Evolutionary conservation across 2,113 vertebrate species (phyloP), one percentile per base, ranked within the genome.

Genomic region (Vimba vimba): DNA sequence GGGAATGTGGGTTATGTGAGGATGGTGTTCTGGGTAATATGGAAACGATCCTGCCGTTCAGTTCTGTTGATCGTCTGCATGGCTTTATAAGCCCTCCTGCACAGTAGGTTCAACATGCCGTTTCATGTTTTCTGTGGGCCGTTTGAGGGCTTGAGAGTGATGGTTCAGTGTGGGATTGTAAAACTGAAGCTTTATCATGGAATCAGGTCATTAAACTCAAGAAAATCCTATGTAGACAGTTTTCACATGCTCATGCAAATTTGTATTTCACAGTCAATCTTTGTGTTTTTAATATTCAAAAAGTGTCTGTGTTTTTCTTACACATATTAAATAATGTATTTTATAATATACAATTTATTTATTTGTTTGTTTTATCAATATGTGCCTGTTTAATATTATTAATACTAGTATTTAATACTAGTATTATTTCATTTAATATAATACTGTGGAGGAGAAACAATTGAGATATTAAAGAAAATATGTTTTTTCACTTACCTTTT

Each of bases 31-130:
- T 43, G 78, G 78, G 76, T 71, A 78, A 85, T 82, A 43, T 76
- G 39, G 60, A 33, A 62, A 50, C 13, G 33, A 45, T 45, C 52
- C 10, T 39, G 78, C 64, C 64, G 50, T 73, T 73, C 82, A 50
- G 64, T 74, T 77, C 75, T 83, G 52, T 50, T 81, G 55, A 86
- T 36, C n/a, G 23, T 82, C 84, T 83, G 57, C 64, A 25, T 79
- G 87, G 74, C 57, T 88, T 86, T 86, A 62, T 82, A 88, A 88
- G 74, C 73, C 50, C 84, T 77, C 79, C 84, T 73, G 73, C 87
- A 75, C 75, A 78, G 55, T 52, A 52, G 80, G 66, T 86, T 86
- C 83, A 86, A 43, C 47, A 19, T 82, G 47, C 33, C 23, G 57
- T 86, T 88, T 88, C 66, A 85, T 86, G 81, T 86, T 86, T 82